A percentile compares a stretch with the other conserved stretches of the same genome.
Evolutionary conservation across 1,140 invertebrate species (phyloP).

Genomic region (Frieseomelitta varia): DNA sequence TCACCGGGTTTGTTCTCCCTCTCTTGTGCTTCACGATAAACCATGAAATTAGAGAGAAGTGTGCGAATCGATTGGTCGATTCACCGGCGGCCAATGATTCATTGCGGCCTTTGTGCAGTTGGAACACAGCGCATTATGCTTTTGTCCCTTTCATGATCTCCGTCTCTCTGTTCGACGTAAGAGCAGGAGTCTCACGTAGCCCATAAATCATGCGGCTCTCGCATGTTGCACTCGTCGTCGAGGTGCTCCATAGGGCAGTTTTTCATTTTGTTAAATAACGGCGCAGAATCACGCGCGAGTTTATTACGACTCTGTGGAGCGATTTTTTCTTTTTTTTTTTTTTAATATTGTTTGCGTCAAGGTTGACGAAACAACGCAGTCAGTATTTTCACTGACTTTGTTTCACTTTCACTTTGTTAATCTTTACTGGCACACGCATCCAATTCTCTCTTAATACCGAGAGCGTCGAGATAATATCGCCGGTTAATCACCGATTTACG

Average conservation of each 20-base stretch:
- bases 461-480: too few species aligned
- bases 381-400: too few species aligned
- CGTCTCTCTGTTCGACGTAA: background rate
- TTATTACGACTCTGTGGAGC: too few species aligned
- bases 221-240: background rate
- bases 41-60: constrained; percentile 62
- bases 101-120: constrained; percentile 35
- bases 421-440: too few species aligned
- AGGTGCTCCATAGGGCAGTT: background rate
- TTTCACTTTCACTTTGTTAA: too few species aligned
- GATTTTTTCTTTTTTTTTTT: too few species aligned
- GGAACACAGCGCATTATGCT: constrained; percentile 37
- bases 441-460: too few species aligned
- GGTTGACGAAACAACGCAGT: too few species aligned
- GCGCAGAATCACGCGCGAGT: too few species aligned
- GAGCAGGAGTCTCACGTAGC: background rate
- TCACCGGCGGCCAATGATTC: constrained; percentile 40
- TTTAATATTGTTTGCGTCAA: too few species aligned
- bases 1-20: background rate
- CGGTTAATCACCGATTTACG: too few species aligned
- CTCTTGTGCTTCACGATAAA: constrained; percentile 36
- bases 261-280: background rate
- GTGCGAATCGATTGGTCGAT: constrained; percentile 51
- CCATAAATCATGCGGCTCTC: constrained; percentile 6
- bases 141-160: constrained; percentile 16